phyloP scores from a whole-genome alignment of 2,797 vertebrate species.

The Cirrhinus mrigala region DNA sequence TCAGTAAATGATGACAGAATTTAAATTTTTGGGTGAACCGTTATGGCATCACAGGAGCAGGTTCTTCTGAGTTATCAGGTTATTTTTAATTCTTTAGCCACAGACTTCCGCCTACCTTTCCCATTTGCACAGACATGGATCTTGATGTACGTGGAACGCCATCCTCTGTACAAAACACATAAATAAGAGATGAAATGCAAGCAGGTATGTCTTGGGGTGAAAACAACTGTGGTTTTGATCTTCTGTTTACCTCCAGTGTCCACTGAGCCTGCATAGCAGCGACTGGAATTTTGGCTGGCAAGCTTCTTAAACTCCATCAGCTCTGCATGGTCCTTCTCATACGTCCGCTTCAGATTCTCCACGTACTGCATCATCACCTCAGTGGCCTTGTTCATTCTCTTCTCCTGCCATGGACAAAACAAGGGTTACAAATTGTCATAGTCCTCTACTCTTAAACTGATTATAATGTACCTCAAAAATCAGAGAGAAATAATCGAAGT shows the following conservation, averaged over 20 bases:
- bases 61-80: too few species aligned
- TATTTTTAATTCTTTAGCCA: not conserved
- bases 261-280: slow-evolving; percentile 87
- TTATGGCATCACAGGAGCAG: too few species aligned
- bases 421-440: not conserved
- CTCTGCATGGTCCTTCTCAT: slow-evolving; percentile 98
- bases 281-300: slow-evolving; percentile 96
- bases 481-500: not conserved
- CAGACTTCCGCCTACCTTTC: slow-evolving; percentile 82
- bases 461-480: not conserved
- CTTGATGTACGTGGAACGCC: slow-evolving; percentile 90
- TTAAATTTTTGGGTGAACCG: not conserved
- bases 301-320: slow-evolving; percentile 98
- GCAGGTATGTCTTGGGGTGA: not conserved
- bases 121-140: slow-evolving; percentile 95
- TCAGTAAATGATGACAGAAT: too few species aligned
- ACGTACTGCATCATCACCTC: slow-evolving; percentile 99
- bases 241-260: slow-evolving; percentile 80
- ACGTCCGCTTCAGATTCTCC: slow-evolving; percentile 96
- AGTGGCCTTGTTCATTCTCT: slow-evolving; percentile 96
- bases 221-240: not conserved
- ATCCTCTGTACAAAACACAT: slow-evolving; percentile 82
- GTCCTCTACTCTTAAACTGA: not conserved
- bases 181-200: slow-evolving; percentile 48
- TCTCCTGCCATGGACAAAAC: slow-evolving; percentile 82